These are phyloP conservation scores for Apocheima hispidaria DNA, from an alignment of 2,888 invertebrate species.

Conservation along the genomic window DNA sequence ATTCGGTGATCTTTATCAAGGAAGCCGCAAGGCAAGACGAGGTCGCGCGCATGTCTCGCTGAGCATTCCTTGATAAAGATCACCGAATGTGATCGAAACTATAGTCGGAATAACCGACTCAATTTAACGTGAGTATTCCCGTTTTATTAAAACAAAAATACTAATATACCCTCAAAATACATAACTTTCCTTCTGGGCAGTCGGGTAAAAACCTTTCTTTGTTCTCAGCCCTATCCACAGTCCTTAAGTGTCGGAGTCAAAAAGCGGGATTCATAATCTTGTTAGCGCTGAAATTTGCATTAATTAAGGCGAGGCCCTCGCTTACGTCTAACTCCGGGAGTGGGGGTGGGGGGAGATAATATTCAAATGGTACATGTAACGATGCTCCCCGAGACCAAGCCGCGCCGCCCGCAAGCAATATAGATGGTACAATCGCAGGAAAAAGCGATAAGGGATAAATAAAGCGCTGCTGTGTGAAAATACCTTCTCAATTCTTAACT, in stretches of 20 bases:
- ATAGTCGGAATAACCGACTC: no score
- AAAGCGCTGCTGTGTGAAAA: no score
- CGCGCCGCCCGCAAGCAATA: slow-evolving; percentile 82
- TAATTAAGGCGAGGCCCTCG: slow-evolving; percentile 82
- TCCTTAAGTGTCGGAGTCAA: slow-evolving; percentile 73
- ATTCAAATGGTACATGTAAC: slow-evolving; percentile 87
- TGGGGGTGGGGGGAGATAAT: slow-evolving; percentile 77
- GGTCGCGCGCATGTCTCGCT: no score
- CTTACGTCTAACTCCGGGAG: slow-evolving; percentile 73
- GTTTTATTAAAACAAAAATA: no score
- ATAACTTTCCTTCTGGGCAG: background rate
- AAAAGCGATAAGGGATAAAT: slow-evolving; percentile 50
- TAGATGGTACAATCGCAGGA: slow-evolving; percentile 63
- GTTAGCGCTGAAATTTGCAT: slow-evolving; percentile 87
- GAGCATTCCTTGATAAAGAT: no score
- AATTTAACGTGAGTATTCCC: no score
- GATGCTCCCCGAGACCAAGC: slow-evolving; percentile 72
- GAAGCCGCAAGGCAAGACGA: no score
- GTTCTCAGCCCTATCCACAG: slow-evolving; percentile 44
- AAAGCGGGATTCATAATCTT: slow-evolving; percentile 85
- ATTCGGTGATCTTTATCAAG: no score
- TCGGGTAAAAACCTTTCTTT: no score
- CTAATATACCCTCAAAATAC: background rate
- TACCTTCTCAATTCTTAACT: no score
- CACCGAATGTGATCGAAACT: no score